Conservation (phyloP, 2,113 vertebrate species). For the Otus sunia region DNA sequence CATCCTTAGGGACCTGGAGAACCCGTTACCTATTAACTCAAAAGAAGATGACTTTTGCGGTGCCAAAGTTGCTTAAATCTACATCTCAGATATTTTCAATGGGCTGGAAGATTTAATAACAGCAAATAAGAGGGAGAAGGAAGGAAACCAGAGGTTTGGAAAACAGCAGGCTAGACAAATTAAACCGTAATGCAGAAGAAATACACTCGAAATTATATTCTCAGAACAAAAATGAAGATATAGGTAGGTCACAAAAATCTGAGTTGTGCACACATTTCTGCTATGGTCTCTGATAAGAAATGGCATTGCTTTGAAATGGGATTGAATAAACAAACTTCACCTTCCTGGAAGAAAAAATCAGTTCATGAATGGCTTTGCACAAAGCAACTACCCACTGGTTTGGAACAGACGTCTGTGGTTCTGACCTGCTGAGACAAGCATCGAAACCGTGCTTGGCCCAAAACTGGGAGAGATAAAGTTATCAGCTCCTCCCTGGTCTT, state of each 20-base stretch:
- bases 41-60: rapidly evolving
- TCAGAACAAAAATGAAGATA: background rate
- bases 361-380: background rate
- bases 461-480: background rate
- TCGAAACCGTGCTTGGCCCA: background rate
- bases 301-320: background rate
- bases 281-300: background rate
- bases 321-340: background rate
- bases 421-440: background rate
- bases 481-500: background rate
- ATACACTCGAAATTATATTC: background rate
- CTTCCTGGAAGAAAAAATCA: slow-evolving; percentile 1
- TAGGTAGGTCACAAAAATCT: background rate
- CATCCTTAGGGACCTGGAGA: background rate
- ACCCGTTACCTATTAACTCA: background rate
- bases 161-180: background rate
- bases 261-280: background rate
- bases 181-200: background rate
- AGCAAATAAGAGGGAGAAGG: background rate
- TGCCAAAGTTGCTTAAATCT: background rate
- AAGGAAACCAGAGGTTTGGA: background rate
- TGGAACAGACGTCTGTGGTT: background rate
- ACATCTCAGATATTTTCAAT: background rate
- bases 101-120: background rate
- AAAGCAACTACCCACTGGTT: background rate